Percentiles rank a stretch among this genome's conserved stretches.
Evolutionary conservation across 2,797 vertebrate species (phyloP).

Genomic region (Sebastolobus alascanus): DNA sequence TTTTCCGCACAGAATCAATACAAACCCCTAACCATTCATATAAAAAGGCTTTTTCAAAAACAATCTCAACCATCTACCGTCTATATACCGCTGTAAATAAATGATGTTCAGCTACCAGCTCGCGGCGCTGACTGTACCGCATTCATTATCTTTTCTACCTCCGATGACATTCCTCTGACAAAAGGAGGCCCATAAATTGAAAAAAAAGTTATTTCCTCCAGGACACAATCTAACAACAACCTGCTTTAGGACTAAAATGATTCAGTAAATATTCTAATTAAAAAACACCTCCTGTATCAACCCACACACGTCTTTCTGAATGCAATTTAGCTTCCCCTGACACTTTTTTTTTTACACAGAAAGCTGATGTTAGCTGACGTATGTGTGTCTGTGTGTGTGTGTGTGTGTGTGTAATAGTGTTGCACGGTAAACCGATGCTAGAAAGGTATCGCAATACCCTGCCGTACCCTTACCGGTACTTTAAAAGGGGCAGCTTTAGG

Average conservation of each 20-base stretch:
- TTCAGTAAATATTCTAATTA: constrained; percentile 38
- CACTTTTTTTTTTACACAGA: constrained; percentile 16
- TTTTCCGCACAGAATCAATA: constrained; percentile 8
- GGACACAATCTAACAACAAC: constrained; percentile 24
- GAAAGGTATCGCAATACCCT: not conserved
- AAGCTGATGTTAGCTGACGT: constrained; percentile 13
- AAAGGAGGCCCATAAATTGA: constrained; percentile 1
- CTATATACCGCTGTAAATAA: constrained; percentile 42
- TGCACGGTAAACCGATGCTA: not conserved
- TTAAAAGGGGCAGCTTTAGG: too few relatives aligned
- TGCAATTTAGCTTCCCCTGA: constrained; percentile 4
- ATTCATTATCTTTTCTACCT: constrained; percentile 27
- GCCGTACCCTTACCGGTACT: too few relatives aligned
- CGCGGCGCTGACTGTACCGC: not conserved
- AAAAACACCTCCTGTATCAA: constrained; percentile 37
- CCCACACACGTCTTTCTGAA: constrained; percentile 32
- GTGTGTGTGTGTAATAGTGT: not conserved
- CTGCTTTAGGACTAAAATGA: constrained; percentile 25
- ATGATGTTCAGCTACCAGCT: constrained; percentile 29
- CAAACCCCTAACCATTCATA: constrained; percentile 6
- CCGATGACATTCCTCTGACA: constrained; percentile 24
- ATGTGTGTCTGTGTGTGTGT: not conserved
- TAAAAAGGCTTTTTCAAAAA: constrained; percentile 28
- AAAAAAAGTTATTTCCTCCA: constrained; percentile 38
- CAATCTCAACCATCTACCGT: constrained; percentile 21